These are phyloP conservation scores for Melopsittacus undulatus DNA, from an alignment of 2,797 vertebrate genomes.

Conservation along the genomic window DNA sequence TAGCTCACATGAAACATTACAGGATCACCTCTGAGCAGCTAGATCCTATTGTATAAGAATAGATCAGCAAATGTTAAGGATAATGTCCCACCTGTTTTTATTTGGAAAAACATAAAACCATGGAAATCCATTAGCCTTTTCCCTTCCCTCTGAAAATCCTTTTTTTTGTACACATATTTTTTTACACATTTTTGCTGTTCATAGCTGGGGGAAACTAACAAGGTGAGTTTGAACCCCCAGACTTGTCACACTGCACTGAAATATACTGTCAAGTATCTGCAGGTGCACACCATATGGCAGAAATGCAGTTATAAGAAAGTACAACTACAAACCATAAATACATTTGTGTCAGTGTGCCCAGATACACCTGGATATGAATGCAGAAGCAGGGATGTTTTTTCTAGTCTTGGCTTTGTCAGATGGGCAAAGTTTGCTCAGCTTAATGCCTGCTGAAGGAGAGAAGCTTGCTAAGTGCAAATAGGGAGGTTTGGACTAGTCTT, in stretches of 20 bases:
- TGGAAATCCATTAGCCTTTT: background rate
- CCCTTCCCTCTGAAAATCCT: background rate
- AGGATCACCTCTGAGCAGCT: background rate
- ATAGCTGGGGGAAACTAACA: background rate
- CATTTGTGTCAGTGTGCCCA: background rate
- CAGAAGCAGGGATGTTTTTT: no score
- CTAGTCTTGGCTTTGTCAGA: background rate
- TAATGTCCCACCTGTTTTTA: background rate
- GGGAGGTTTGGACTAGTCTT: background rate
- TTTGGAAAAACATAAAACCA: background rate
- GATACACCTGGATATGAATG: background rate
- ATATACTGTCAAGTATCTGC: no score
- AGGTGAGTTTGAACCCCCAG: background rate
- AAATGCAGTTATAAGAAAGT: background rate
- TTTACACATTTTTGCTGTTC: background rate
- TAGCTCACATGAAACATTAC: no score
- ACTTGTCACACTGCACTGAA: background rate
- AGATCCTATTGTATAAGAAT: background rate
- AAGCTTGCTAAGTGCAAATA: background rate
- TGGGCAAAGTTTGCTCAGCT: background rate
- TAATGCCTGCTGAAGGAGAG: background rate
- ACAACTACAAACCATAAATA: background rate
- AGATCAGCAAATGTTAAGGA: background rate
- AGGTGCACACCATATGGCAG: background rate
- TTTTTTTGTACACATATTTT: background rate